Conservation (phyloP, 2,113 vertebrate species). For the Mormyrus lacerda region DNA sequence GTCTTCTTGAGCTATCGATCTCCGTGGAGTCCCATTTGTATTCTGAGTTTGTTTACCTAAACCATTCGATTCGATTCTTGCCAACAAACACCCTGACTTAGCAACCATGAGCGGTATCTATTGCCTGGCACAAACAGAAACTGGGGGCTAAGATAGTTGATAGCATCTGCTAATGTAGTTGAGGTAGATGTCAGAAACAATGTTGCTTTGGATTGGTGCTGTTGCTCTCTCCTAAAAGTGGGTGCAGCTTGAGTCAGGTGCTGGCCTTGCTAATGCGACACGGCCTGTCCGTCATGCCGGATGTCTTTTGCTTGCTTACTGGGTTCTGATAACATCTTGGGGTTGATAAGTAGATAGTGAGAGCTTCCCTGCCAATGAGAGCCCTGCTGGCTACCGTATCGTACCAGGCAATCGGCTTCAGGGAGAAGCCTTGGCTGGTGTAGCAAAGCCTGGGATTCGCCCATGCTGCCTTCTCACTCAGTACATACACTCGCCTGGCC, state of each 20-base stretch:
- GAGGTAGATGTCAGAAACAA: not conserved
- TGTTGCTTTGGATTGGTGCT: not conserved
- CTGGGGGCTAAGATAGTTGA: not conserved
- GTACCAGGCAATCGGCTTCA: not conserved
- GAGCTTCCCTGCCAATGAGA: not conserved
- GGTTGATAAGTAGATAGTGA: not conserved
- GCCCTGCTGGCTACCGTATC: not conserved
- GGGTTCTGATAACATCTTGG: not conserved
- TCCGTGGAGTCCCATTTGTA: not conserved
- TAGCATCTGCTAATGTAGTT: not conserved
- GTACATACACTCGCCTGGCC: not conserved
- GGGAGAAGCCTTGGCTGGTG: too few species aligned
- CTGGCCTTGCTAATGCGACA: not conserved
- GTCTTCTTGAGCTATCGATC: not conserved
- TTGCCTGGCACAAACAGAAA: not conserved
- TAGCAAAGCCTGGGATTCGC: not conserved
- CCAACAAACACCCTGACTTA: not conserved
- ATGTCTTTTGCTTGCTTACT: not conserved
- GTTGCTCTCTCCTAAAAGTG: not conserved
- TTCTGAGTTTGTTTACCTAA: constrained; percentile 1
- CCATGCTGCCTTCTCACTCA: not conserved
- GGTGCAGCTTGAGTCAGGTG: not conserved
- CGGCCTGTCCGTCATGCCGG: not conserved
- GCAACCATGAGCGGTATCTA: not conserved
- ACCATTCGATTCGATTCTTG: not conserved